Base-by-base conservation (phyloP, 2,113 vertebrate genomes). In the Leucoraja erinaceus region DNA sequence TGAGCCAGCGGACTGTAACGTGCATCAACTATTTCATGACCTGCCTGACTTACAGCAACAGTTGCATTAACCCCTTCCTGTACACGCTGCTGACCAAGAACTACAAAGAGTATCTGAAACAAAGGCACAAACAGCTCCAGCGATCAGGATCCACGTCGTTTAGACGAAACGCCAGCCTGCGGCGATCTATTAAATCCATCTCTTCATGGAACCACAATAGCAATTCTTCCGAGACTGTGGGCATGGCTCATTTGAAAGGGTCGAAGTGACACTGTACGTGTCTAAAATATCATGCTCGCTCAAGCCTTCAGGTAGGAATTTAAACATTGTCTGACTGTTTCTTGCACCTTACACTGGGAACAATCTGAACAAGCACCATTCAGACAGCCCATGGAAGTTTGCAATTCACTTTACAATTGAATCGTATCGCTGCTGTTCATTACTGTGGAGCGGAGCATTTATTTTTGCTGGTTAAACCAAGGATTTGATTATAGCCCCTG, bases 11-110 rank as follows among this genome's bases (percentile, higher is more conserved):
- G 94, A 97, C 97, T 14, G 96, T 97, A 93, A 98, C 97, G 93
- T 97, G 97, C 95, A 98, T 98, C 95, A 98, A 98, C 95, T 98
- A 98, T 96, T 96, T 98, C 94, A 97, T 98, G 95, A 97, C 98
- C 94, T 97, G 97, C 93, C 96, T 98, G 93, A 98, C 98, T n/a
- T 98, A 98, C 95, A 97, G 96, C 96, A 98, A 98, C 96, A 98
- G 98, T 96, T 98, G 98, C 95, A 98, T 98, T 93, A 98, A 98
- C 96, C 98, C 98, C 2, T 98, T 98, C 95, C 96, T 98, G 54
- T 98, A 98, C 96, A 98, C 98, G 75, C 96, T 98, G 83, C 97
- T 97, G 94, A 97, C 95, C 93, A 97, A 96, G 94, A 97, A 97
- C 96, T 97, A 96, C 94, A 94, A 96, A 11, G 97, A 97, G 93